phyloP scores from a whole-genome alignment of 2,113 vertebrate species.

The Erpornis zantholeuca region DNA sequence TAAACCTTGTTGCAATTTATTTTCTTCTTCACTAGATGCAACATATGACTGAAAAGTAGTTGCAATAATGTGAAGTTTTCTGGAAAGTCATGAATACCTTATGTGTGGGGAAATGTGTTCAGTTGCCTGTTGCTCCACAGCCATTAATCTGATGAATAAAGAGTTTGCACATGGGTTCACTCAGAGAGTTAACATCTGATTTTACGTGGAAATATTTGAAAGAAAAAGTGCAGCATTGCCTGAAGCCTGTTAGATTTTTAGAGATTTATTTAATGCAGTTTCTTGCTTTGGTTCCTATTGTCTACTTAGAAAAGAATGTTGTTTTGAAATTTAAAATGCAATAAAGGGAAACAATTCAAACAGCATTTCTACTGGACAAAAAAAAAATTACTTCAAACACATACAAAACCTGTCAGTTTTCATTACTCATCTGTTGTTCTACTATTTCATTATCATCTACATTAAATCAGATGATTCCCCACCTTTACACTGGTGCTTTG shows the following conservation, averaged over 20 bases:
- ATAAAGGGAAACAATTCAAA: slow-evolving; percentile 41
- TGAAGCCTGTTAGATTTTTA: slow-evolving; percentile 39
- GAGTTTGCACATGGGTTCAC: slow-evolving; percentile 52
- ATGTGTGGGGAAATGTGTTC: slow-evolving; percentile 31
- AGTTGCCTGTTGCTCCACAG: slow-evolving; percentile 56
- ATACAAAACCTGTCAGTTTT: not conserved
- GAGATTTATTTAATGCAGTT: slow-evolving; percentile 58
- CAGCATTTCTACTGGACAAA: slow-evolving; percentile 25
- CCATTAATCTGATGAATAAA: slow-evolving; percentile 56
- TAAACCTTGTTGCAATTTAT: slow-evolving; percentile 37
- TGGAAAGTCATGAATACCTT: slow-evolving; percentile 19
- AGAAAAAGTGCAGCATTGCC: slow-evolving; percentile 51
- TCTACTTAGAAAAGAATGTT: slow-evolving; percentile 58
- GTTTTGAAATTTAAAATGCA: slow-evolving; percentile 65
- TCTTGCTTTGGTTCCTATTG: slow-evolving; percentile 37
- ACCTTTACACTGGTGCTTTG: not conserved
- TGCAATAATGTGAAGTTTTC: slow-evolving; percentile 56
- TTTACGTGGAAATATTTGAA: slow-evolving; percentile 63
- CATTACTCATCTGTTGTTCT: not conserved
- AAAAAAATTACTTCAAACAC: not conserved
- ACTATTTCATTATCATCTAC: slow-evolving; percentile 17
- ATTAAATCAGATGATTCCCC: slow-evolving; percentile 11
- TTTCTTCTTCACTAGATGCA: slow-evolving; percentile 47
- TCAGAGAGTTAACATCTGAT: slow-evolving; percentile 70
- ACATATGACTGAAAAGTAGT: slow-evolving; percentile 52